A percentile compares a stretch with the other conserved stretches of the same genome.
These are phyloP conservation scores for Eueremaeus valkanovi DNA, from an alignment of 2,888 invertebrate genomes.

Conservation along the genomic window DNA sequence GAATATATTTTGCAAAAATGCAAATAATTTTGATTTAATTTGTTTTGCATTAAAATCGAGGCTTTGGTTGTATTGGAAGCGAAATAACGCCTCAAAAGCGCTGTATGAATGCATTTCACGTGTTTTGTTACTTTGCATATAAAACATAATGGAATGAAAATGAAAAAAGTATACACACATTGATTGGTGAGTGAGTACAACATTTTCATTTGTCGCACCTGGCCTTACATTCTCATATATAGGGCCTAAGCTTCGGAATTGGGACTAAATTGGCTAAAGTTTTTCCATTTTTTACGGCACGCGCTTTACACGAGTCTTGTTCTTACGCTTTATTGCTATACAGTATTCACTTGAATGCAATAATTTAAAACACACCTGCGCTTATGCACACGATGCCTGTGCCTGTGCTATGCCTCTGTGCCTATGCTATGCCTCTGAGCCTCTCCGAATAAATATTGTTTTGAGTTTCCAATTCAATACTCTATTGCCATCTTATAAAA, in stretches of 20 bases:
- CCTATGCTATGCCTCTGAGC: background rate
- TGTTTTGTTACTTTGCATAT: background rate
- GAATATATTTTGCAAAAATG: too few relatives aligned
- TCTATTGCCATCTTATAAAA: background rate
- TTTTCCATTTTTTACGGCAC: background rate
- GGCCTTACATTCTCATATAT: background rate
- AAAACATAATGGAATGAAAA: background rate
- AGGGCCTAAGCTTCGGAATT: background rate
- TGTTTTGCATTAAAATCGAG: too few relatives aligned
- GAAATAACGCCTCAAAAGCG: background rate
- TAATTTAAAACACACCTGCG: slow-evolving; percentile 24
- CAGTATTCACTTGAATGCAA: slow-evolving; percentile 1
- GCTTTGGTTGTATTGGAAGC: background rate
- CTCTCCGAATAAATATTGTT: background rate
- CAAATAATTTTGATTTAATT: too few relatives aligned
- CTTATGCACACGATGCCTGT: background rate
- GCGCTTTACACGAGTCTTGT: slow-evolving; percentile 16
- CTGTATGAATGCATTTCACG: background rate
- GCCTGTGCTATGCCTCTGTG: background rate
- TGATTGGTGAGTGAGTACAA: background rate
- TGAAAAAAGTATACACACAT: slow-evolving; percentile 8
- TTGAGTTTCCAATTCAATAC: background rate
- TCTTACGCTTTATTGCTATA: background rate
- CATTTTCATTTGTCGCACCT: slow-evolving; percentile 16
- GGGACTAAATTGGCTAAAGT: slow-evolving; percentile 11